phyloP scores from a whole-genome alignment of 2,113 vertebrate species.

The Nothoprocta pentlandii region DNA sequence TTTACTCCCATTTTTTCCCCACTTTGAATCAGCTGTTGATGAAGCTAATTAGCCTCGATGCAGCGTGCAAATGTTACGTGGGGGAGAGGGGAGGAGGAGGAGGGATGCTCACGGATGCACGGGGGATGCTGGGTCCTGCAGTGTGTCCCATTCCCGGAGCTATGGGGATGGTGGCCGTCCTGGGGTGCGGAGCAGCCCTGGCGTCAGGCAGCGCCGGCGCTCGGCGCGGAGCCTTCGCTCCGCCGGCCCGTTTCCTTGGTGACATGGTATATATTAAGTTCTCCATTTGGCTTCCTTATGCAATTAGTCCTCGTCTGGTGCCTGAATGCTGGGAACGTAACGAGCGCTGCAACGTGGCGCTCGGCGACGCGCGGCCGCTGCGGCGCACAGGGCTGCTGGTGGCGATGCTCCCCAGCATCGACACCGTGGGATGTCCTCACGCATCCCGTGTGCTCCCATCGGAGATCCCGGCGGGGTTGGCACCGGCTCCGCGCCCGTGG shows the following conservation, averaged over 20 bases:
- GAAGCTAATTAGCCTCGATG: background rate
- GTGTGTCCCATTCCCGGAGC: too few species aligned
- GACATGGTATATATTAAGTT: constrained; percentile 54
- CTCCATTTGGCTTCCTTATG: constrained; percentile 38
- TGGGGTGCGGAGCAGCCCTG: background rate
- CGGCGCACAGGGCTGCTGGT: rapidly evolving
- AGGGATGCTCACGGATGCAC: background rate
- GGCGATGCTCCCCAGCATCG: rapidly evolving
- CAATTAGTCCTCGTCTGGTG: background rate
- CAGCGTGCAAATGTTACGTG: background rate
- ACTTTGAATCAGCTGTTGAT: background rate
- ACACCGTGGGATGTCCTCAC: rapidly evolving
- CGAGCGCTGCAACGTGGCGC: background rate
- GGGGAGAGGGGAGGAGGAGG: background rate
- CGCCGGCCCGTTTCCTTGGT: constrained; percentile 62
- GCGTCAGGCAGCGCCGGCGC: background rate
- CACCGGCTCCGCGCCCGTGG: background rate
- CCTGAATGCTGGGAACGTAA: background rate
- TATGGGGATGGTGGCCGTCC: background rate
- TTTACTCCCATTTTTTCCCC: background rate
- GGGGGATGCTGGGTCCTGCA: rapidly evolving
- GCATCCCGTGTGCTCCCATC: background rate
- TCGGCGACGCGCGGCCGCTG: rapidly evolving
- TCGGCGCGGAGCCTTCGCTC: constrained; percentile 26
- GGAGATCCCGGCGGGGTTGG: background rate